A percentile compares a stretch with the other conserved stretches of the same genome.
phyloP scores from a whole-genome alignment of 2,797 vertebrate genomes.

The Pseudotriccus pelzelni region DNA sequence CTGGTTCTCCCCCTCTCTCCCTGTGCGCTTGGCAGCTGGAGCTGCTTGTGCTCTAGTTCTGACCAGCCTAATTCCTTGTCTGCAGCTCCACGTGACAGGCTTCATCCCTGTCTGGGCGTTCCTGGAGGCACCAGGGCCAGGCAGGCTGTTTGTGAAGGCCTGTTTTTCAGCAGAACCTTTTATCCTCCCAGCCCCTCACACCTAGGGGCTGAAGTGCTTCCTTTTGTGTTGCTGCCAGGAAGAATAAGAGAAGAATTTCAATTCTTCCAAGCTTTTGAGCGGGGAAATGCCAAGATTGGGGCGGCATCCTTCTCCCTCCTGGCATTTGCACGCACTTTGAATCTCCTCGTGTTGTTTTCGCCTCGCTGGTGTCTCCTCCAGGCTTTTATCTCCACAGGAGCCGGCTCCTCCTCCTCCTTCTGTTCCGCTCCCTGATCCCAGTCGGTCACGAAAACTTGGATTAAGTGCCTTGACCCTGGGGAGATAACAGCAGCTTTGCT shows the following conservation, averaged over 20 bases:
- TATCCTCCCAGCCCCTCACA: neutral
- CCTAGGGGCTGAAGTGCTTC: neutral
- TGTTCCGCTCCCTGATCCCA: neutral
- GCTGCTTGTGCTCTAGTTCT: neutral
- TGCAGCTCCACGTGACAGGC: neutral
- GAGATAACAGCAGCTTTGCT: constrained; percentile 7
- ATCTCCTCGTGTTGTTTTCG: neutral
- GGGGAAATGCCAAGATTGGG: neutral
- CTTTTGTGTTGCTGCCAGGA: neutral
- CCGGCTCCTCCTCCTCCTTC: neutral
- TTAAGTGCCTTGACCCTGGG: neutral
- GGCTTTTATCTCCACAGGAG: neutral
- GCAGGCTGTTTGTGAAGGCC: neutral
- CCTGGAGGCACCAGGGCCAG: neutral
- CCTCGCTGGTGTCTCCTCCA: neutral
- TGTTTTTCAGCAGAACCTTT: neutral
- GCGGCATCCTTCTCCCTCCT: neutral
- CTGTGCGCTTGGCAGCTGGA: neutral
- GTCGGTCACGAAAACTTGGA: constrained; percentile 1
- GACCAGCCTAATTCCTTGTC: neutral
- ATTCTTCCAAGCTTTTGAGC: neutral
- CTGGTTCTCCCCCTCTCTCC: neutral
- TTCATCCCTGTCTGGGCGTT: neutral
- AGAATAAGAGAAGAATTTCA: neutral
- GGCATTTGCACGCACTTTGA: neutral